Evolutionary conservation across 2,888 invertebrate genomes (phyloP).

Genomic region (Protonemura montana): DNA sequence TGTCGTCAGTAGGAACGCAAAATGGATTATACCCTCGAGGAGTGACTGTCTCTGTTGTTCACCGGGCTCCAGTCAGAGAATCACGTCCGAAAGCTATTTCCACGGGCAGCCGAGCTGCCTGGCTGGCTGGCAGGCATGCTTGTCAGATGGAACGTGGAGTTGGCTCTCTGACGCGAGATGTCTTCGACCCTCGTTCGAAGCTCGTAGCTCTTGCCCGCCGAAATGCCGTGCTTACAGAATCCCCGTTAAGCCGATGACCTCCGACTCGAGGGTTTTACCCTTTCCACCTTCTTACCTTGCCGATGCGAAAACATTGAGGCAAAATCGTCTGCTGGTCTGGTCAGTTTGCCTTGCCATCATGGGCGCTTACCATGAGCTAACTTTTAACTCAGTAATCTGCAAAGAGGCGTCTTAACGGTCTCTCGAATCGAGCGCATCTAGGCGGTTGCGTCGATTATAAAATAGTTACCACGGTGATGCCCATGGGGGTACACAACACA

Average conservation of each 20-base stretch:
- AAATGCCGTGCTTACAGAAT: not conserved
- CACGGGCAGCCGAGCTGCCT: not conserved
- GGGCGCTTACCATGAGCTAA: not conserved
- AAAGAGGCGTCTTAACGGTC: not conserved
- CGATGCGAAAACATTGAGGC: not conserved
- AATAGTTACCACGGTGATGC: not conserved
- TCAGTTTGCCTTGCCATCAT: not conserved
- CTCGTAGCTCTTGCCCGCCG: not conserved
- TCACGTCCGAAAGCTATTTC: slow-evolving; percentile 31
- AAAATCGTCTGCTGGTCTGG: not conserved
- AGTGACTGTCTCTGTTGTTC: not conserved
- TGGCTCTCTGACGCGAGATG: not conserved
- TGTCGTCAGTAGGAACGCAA: slow-evolving; percentile 38
- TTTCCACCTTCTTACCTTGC: not conserved
- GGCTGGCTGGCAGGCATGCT: not conserved
- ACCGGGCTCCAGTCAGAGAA: slow-evolving; percentile 10
- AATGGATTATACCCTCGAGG: slow-evolving; percentile 37
- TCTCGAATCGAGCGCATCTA: not conserved
- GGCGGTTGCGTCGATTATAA: not conserved
- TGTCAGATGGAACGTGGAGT: not conserved
- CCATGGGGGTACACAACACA: slow-evolving; percentile 12
- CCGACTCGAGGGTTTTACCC: slow-evolving; percentile 25
- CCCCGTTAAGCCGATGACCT: slow-evolving; percentile 24
- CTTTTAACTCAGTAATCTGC: not conserved
- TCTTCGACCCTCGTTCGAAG: slow-evolving; percentile 17